These are phyloP conservation scores for Lagria hirta DNA, from an alignment of 2,888 invertebrate species.

Conservation along the genomic window DNA sequence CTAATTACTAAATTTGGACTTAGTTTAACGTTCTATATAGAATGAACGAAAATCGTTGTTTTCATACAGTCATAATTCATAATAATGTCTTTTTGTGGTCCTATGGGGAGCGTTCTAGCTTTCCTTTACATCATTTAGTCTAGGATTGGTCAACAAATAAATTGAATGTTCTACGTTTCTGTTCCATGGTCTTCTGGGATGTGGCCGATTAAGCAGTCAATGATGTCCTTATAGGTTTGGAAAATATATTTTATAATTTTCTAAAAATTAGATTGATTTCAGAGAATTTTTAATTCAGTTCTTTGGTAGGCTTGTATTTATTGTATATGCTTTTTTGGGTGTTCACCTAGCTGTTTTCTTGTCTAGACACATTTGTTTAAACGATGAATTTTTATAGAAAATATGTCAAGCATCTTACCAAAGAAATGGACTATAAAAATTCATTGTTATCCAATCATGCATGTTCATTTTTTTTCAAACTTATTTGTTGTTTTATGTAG, in stretches of 20 bases:
- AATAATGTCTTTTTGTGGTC: conserved; percentile 17
- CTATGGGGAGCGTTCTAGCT: conserved; percentile 15
- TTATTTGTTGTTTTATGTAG: no score
- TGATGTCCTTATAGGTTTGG: conserved; percentile 56
- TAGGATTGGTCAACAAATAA: conserved; percentile 9
- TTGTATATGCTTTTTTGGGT: conserved; percentile 25
- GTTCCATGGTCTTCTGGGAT: conserved; percentile 47
- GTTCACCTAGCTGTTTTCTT: conserved; percentile 12
- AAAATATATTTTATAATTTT: conserved; percentile 32
- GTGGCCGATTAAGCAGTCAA: conserved; percentile 50
- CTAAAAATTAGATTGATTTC: conserved; percentile 21
- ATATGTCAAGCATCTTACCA: conserved; percentile 14
- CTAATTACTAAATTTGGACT: conserved; percentile 14
- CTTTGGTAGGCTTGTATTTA: conserved; percentile 19
- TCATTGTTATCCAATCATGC: conserved; percentile 14
- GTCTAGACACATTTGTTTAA: conserved; percentile 11
- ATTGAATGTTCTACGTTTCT: conserved; percentile 46
- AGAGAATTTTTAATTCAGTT: conserved; percentile 25
- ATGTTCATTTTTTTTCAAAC: conserved; percentile 15
- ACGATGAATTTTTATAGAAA: conserved; percentile 19
- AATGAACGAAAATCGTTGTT: background rate
- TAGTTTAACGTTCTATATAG: conserved; percentile 6
- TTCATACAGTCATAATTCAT: conserved; percentile 18
- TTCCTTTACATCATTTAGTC: conserved; percentile 16
- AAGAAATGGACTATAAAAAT: conserved; percentile 21